These are phyloP conservation scores for Scaptomyza cyrtandrae DNA, from an alignment of 2,888 invertebrate genomes.

Conservation along the genomic window DNA sequence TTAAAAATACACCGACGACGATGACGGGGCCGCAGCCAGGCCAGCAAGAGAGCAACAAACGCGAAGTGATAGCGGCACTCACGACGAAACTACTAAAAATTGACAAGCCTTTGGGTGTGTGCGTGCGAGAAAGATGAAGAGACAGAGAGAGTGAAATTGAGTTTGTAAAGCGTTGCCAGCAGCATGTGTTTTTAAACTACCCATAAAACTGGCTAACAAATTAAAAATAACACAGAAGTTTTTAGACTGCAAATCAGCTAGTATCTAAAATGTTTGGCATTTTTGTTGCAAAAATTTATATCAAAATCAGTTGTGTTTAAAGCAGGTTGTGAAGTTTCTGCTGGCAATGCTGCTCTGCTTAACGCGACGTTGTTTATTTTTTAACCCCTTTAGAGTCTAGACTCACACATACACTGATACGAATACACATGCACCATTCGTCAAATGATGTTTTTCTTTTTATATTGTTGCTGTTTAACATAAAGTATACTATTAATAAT, in stretches of 20 bases:
- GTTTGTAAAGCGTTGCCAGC: constrained; percentile 61
- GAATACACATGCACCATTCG: constrained; percentile 33
- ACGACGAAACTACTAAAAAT: constrained; percentile 58
- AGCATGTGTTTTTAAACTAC: constrained; percentile 24
- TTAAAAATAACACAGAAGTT: background rate
- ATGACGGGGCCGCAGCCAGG: constrained; percentile 72
- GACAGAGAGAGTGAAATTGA: constrained; percentile 27
- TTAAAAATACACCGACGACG: constrained; percentile 77
- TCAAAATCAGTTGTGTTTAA: constrained; percentile 3
- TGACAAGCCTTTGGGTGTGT: constrained; percentile 41
- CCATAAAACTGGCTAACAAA: constrained; percentile 19
- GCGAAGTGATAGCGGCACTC: constrained; percentile 55
- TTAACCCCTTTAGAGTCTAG: constrained; percentile 55
- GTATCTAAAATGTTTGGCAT: background rate
- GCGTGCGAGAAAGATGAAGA: constrained; percentile 36
- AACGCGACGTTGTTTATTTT: constrained; percentile 64
- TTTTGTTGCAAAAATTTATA: background rate
- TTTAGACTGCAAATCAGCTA: background rate
- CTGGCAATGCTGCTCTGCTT: constrained; percentile 62
- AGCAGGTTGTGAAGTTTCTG: constrained; percentile 56
- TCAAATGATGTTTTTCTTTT: constrained; percentile 13
- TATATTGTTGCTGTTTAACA: background rate
- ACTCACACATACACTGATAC: constrained; percentile 27
- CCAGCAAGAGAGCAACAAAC: constrained; percentile 64
- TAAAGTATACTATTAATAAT: background rate